Percentiles rank a stretch among this genome's conserved stretches.
These are phyloP conservation scores for Apis florea DNA, from an alignment of 1,140 invertebrate genomes.

Conservation along the genomic window DNA sequence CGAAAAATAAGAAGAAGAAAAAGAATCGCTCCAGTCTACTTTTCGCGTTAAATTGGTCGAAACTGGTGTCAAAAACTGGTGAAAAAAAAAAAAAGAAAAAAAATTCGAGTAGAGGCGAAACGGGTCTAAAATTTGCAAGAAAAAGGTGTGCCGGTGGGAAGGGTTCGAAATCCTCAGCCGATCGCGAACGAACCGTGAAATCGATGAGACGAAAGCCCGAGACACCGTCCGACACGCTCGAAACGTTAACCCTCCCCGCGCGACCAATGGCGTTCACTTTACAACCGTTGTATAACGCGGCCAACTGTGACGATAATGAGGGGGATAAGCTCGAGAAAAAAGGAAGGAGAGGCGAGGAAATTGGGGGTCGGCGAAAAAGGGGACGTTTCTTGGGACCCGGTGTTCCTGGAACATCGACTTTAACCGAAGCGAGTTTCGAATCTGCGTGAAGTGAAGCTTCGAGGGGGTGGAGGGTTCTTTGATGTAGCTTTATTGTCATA, in stretches of 20 bases:
- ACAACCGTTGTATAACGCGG: background rate
- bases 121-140: constrained; percentile 5
- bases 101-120: background rate
- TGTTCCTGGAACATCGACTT: background rate
- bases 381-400: background rate
- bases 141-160: background rate
- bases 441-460: background rate
- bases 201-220: constrained; percentile 36
- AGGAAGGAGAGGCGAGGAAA: background rate
- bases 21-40: background rate
- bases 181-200: constrained; percentile 43
- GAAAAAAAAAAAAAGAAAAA: background rate
- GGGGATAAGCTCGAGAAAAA: too few species aligned
- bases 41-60: background rate
- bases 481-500: background rate
- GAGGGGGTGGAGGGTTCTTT: background rate
- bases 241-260: constrained; percentile 6
- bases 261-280: background rate
- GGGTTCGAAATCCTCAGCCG: constrained; percentile 6
- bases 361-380: background rate
- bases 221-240: constrained; percentile 30
- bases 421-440: background rate
- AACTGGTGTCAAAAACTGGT: constrained; percentile 22
- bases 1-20: background rate
- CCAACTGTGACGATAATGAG: constrained; percentile 18